Percentiles rank a stretch among this genome's conserved stretches.
Evolutionary conservation across 2,797 vertebrate species (phyloP).

Genomic region (Novumbra hubbsi): DNA sequence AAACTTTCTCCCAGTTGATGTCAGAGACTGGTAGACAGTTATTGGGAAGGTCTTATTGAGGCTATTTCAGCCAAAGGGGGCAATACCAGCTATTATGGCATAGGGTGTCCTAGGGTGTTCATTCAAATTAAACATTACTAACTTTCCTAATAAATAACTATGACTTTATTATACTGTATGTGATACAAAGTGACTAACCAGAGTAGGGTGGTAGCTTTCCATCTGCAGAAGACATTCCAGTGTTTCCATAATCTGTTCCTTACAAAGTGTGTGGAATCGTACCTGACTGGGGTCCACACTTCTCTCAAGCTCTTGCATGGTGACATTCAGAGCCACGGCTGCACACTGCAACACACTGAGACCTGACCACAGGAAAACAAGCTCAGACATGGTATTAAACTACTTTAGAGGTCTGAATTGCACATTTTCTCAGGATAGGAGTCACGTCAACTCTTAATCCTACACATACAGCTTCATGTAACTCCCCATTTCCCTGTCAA

Average conservation of each 20-base stretch:
- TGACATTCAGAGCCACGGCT: slow-evolving; percentile 67
- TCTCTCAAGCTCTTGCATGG: slow-evolving; percentile 51
- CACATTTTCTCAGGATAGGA: background rate
- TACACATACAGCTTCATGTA: slow-evolving; percentile 3
- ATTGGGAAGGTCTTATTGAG: too few relatives aligned
- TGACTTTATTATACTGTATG: background rate
- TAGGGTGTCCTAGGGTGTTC: too few relatives aligned
- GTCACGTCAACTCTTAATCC: slow-evolving; percentile 15
- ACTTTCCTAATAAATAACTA: too few relatives aligned
- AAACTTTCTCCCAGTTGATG: too few relatives aligned
- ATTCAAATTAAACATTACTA: too few relatives aligned
- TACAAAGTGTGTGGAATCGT: slow-evolving; percentile 61
- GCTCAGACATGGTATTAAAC: background rate
- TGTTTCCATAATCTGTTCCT: slow-evolving; percentile 78
- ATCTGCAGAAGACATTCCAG: slow-evolving; percentile 82
- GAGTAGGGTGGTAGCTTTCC: slow-evolving; percentile 65
- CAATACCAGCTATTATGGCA: too few relatives aligned
- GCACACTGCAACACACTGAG: slow-evolving; percentile 76
- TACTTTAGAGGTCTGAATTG: too few relatives aligned
- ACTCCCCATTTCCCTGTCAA: too few relatives aligned
- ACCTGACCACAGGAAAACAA: slow-evolving; percentile 61
- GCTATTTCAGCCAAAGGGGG: too few relatives aligned
- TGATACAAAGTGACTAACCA: slow-evolving; percentile 46
- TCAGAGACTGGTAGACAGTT: too few relatives aligned
- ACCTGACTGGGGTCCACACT: background rate